A percentile compares a stretch with the other conserved stretches of the same genome.
Evolutionary conservation across 2,888 invertebrate species (phyloP).

Genomic region (Himalopsyche tibetana): DNA sequence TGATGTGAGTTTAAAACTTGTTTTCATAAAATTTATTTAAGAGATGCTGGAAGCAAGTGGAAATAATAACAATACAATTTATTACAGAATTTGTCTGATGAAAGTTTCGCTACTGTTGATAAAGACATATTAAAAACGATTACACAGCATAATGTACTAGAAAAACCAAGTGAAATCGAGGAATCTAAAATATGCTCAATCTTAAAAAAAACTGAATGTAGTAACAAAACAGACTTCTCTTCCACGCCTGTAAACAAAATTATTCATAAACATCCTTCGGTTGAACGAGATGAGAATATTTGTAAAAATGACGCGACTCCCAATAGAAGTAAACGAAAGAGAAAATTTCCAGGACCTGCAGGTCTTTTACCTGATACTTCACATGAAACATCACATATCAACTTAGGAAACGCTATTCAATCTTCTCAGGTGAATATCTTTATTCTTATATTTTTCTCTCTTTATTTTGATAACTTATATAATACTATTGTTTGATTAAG

Average conservation of each 20-base stretch:
- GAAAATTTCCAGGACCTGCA: constrained; percentile 75
- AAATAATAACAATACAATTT: constrained; percentile 1
- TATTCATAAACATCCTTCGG: background rate
- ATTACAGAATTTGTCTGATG: constrained; percentile 56
- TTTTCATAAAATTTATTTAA: too few species aligned
- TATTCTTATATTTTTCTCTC: too few species aligned
- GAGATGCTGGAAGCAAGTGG: too few species aligned
- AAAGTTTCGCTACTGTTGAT: constrained; percentile 52
- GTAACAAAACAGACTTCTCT: background rate
- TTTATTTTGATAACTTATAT: too few species aligned
- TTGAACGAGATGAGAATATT: background rate
- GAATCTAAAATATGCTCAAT: background rate
- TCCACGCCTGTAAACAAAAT: background rate
- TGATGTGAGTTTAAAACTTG: constrained; percentile 51
- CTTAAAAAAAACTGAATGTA: background rate
- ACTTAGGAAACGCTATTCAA: constrained; percentile 55
- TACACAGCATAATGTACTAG: background rate
- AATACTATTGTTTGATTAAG: too few species aligned
- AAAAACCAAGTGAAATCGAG: background rate
- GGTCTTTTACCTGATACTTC: constrained; percentile 71
- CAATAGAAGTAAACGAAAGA: constrained; percentile 66
- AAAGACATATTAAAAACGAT: constrained; percentile 41
- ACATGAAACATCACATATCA: constrained; percentile 57
- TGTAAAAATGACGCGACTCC: constrained; percentile 46
- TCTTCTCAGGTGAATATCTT: constrained; percentile 57